A percentile compares a stretch with the other conserved stretches of the same genome.
phyloP scores from a whole-genome alignment of 2,888 invertebrate species.

The Scaptomyza cyrtandrae region DNA sequence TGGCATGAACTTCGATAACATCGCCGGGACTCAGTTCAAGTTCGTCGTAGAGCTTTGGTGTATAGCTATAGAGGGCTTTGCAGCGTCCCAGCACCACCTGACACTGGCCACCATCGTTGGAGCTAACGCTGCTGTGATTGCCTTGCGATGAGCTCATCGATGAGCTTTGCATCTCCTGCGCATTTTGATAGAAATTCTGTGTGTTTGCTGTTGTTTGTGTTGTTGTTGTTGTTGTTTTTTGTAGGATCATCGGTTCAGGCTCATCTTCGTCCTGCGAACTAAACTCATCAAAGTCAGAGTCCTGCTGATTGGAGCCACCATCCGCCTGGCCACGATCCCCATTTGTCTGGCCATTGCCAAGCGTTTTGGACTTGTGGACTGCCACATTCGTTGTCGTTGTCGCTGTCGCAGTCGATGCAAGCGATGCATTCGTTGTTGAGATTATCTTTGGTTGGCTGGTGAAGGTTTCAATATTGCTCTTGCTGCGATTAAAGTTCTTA shows the following conservation, averaged over 20 bases:
- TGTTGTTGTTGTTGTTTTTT: not conserved
- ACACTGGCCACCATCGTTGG: slow-evolving; percentile 39
- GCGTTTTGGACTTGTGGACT: slow-evolving; percentile 35
- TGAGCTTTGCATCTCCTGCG: slow-evolving; percentile 59
- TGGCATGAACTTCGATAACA: slow-evolving; percentile 93
- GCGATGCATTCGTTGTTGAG: slow-evolving; percentile 63
- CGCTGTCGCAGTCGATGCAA: slow-evolving; percentile 19
- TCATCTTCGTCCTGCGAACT: slow-evolving; percentile 89
- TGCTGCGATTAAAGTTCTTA: slow-evolving; percentile 82
- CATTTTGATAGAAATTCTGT: slow-evolving; percentile 68
- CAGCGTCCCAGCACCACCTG: slow-evolving; percentile 88
- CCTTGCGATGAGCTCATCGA: slow-evolving; percentile 46
- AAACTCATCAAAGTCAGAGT: slow-evolving; percentile 94
- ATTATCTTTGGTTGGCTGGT: slow-evolving; percentile 81
- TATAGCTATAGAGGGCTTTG: slow-evolving; percentile 94
- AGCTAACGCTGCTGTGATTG: slow-evolving; percentile 30
- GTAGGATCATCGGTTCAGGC: slow-evolving; percentile 70
- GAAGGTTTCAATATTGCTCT: slow-evolving; percentile 83
- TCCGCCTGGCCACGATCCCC: slow-evolving; percentile 86
- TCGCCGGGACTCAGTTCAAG: slow-evolving; percentile 92
- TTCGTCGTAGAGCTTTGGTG: slow-evolving; percentile 94
- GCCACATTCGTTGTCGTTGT: slow-evolving; percentile 1
- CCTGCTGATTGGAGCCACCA: slow-evolving; percentile 94
- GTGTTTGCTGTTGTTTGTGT: not conserved
- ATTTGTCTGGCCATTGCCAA: slow-evolving; percentile 47